A percentile compares a stretch with the other conserved stretches of the same genome.
Evolutionary conservation across 1,140 invertebrate genomes (phyloP).

Genomic region (Brachionus paranguensis): DNA sequence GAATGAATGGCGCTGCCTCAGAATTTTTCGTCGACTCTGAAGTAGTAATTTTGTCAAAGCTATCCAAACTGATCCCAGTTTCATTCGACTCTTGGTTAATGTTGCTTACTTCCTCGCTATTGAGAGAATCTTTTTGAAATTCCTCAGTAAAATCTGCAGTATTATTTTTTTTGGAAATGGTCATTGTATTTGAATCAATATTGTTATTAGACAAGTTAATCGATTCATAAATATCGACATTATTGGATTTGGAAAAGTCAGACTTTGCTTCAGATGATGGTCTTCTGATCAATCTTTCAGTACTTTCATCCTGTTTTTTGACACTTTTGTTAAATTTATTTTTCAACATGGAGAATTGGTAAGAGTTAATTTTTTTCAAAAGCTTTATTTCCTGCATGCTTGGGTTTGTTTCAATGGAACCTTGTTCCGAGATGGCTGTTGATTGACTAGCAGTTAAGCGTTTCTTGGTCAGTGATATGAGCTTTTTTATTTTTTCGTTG

Average conservation of each 20-base stretch:
- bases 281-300: neutral
- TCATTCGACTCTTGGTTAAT: neutral
- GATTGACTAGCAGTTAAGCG: neutral
- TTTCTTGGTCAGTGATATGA: neutral
- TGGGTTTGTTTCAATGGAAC: neutral
- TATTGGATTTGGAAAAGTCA: neutral
- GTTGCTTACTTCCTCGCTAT: neutral
- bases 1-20: neutral
- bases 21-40: neutral
- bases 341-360: neutral
- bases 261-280: neutral
- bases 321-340: conserved; percentile 7
- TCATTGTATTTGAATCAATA: neutral
- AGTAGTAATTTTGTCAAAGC: neutral
- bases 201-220: neutral
- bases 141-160: neutral
- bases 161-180: neutral
- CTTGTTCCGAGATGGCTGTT: neutral
- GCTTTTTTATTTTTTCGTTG: neutral
- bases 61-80: neutral
- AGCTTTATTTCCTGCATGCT: neutral
- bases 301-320: neutral
- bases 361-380: conserved; percentile 15
- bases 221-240: conserved; percentile 35
- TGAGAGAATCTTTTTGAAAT: neutral